Base-by-base conservation (phyloP, 2,113 vertebrate genomes). In the Catagonus wagneri region DNA sequence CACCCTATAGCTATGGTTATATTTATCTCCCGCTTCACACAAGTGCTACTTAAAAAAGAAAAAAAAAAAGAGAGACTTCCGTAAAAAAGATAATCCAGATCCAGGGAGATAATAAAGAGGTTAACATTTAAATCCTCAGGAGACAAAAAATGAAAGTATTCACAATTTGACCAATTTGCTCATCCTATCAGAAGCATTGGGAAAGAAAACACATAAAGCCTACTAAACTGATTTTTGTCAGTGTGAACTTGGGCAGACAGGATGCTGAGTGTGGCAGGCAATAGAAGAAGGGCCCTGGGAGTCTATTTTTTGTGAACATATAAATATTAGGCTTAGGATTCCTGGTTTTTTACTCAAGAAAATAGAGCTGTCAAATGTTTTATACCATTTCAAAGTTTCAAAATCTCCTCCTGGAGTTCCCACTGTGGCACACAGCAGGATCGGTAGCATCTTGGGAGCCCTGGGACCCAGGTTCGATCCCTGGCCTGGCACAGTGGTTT, bases 41-140 rank as follows among this genome's bases (percentile, higher is more conserved):
- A 7, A 95, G 12, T 68, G 7, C 11, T 66, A 56, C 74, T 93
- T 8, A 29, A 14, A 44, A 44, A 44, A 44, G 8, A 44, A 16
- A n/a, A 29, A 65, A 76, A 66, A 94, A 71, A 44, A 58, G 74
- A 17, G 6, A 25, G 13, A 72, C 4, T 80, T n/a, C 29, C 61
- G 22, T 44, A 44, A 56, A 83, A 94, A 72, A 75, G 32, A 87
- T 34, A 90, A 89, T 69, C 54, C 25, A 92, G 52, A 63, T 13
- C 25, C 66, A 36, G 20, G 8, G 12, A 84, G 84, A 65, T 88
- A 97, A 76, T 52, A 86, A 22, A 63, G 22, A 23, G 58, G 66
- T 89, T 92, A 87, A 85, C 84, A 71, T 12, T 69, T 76, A 65
- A 93, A 36, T 72, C 71, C 52, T 90, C 71, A 90, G 17, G 84